These are phyloP conservation scores for Pangasius larnaudii DNA, from an alignment of 2,797 vertebrate genomes.

Conservation along the genomic window DNA sequence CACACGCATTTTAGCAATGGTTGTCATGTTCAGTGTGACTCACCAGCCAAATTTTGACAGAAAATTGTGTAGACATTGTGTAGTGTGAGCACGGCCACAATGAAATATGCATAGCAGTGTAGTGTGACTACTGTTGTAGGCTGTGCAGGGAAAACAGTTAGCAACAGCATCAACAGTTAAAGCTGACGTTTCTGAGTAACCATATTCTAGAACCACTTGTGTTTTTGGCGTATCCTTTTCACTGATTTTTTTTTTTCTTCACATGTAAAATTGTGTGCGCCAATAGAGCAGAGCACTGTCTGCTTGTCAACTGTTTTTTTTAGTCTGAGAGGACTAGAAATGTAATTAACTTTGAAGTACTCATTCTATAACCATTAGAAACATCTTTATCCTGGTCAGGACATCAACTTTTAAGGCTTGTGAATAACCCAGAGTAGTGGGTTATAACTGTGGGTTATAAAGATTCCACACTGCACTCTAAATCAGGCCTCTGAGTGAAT, in stretches of 20 bases:
- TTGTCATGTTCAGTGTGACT: not conserved
- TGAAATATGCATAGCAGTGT: not conserved
- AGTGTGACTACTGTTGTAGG: not conserved
- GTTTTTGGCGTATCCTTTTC: not conserved
- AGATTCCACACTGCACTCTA: conserved; percentile 7
- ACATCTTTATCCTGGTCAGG: not conserved
- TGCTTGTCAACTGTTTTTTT: not conserved
- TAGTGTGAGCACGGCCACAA: not conserved
- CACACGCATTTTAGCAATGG: not conserved
- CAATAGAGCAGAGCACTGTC: not conserved
- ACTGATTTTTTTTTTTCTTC: not conserved
- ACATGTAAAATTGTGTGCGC: not conserved
- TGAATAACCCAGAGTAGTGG: not conserved
- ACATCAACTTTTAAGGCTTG: conserved; percentile 2
- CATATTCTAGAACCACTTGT: not conserved
- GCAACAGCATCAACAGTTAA: not conserved
- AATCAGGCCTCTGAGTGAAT: not conserved
- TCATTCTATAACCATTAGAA: not conserved
- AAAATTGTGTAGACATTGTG: not conserved
- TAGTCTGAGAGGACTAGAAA: not conserved
- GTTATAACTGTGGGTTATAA: not conserved
- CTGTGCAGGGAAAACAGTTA: not conserved
- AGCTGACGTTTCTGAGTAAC: not conserved
- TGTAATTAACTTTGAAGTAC: not conserved
- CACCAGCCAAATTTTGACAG: not conserved